Percentiles rank a stretch among this genome's conserved stretches.
phyloP scores from a whole-genome alignment of 2,113 vertebrate genomes.

The Anolis carolinensis region DNA sequence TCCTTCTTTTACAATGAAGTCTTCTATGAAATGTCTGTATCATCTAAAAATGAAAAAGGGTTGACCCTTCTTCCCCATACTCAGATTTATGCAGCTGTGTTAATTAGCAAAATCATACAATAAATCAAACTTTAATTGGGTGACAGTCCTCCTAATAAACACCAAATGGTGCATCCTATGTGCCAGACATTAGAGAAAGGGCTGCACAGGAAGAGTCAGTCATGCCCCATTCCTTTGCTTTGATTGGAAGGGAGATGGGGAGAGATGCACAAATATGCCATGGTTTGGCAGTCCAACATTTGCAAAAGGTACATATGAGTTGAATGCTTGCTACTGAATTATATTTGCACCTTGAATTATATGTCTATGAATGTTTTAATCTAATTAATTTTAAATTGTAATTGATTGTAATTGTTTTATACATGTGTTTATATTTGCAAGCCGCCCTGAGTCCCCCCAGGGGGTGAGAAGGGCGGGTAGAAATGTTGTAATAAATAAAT shows the following conservation, averaged over 20 bases:
- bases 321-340: neutral
- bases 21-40: neutral
- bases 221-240: neutral
- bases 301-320: neutral
- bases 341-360: no score
- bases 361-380: no score
- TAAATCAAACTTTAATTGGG: neutral
- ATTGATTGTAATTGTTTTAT: no score
- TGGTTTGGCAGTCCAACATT: neutral
- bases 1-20: neutral
- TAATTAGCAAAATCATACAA: neutral
- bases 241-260: neutral
- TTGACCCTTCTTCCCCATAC: neutral
- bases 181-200: neutral
- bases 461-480: no score
- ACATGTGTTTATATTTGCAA: no score
- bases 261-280: neutral
- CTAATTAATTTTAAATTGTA: no score
- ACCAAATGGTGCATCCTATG: neutral
- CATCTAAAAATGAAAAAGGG: neutral
- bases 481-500: no score
- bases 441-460: no score
- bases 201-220: neutral
- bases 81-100: neutral
- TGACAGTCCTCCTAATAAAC: neutral